Evolutionary conservation across 2,113 vertebrate species (phyloP).

Genomic region (Phalacrocorax aristotelis): DNA sequence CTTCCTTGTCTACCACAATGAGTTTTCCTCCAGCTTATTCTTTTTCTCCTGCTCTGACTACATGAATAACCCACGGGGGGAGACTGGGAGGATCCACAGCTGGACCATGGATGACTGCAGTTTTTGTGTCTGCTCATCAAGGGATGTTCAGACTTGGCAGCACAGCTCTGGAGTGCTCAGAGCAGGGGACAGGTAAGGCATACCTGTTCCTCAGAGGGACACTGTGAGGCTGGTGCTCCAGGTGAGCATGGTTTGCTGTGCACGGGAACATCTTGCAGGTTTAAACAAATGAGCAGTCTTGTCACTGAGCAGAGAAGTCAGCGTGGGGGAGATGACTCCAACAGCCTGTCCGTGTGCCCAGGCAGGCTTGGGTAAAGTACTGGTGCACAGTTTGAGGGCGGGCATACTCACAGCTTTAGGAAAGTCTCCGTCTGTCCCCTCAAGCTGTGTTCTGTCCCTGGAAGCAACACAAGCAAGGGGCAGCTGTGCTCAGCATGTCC

Average conservation of each 20-base stretch:
- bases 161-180: neutral
- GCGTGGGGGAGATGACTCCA: neutral
- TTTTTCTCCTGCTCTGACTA: neutral
- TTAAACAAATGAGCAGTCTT: neutral
- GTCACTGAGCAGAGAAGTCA: neutral
- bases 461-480: neutral
- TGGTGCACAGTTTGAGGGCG: neutral
- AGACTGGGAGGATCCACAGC: neutral
- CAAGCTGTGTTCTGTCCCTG: neutral
- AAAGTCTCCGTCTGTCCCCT: neutral
- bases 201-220: neutral
- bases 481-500: neutral
- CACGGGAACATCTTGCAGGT: neutral
- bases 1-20: neutral
- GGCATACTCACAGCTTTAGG: neutral
- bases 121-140: neutral
- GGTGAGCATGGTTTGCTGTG: neutral
- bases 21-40: neutral
- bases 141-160: neutral
- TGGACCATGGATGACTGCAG: neutral
- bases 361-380: neutral
- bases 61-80: neutral
- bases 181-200: neutral
- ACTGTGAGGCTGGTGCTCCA: accelerated
- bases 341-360: neutral